phyloP scores from a whole-genome alignment of 2,797 vertebrate species.

The Prionace glauca region DNA sequence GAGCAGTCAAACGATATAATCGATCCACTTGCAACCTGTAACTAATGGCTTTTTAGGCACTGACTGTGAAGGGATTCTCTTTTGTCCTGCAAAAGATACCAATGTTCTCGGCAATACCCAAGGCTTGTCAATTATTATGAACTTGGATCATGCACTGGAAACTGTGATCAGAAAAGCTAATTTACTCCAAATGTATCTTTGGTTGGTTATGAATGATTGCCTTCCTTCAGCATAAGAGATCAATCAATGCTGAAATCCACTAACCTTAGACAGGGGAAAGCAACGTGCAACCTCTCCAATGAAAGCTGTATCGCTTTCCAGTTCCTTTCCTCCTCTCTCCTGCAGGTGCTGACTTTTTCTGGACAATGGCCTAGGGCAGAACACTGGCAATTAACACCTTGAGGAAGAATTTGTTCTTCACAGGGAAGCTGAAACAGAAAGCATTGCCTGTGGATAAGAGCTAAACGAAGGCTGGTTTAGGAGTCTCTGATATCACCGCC shows the following conservation, averaged over 20 bases:
- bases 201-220: constrained; percentile 50
- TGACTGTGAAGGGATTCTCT: neutral
- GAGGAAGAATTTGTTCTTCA: neutral
- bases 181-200: constrained; percentile 50
- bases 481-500: neutral
- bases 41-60: neutral
- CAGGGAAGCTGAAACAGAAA: neutral
- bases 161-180: constrained; percentile 49
- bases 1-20: neutral
- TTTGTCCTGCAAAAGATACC: neutral
- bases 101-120: neutral
- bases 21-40: neutral
- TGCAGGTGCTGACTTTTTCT: neutral
- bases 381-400: neutral
- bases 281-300: neutral
- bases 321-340: neutral
- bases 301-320: neutral
- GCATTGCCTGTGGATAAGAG: neutral
- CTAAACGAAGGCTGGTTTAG: neutral
- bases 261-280: neutral
- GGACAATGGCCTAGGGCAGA: neutral
- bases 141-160: constrained; percentile 56
- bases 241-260: neutral
- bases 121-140: constrained; percentile 34
- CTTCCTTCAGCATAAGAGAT: neutral